Percentiles rank a stretch among this genome's conserved stretches.
These are phyloP conservation scores for Luperina testacea DNA, from an alignment of 2,888 invertebrate genomes.

Conservation along the genomic window DNA sequence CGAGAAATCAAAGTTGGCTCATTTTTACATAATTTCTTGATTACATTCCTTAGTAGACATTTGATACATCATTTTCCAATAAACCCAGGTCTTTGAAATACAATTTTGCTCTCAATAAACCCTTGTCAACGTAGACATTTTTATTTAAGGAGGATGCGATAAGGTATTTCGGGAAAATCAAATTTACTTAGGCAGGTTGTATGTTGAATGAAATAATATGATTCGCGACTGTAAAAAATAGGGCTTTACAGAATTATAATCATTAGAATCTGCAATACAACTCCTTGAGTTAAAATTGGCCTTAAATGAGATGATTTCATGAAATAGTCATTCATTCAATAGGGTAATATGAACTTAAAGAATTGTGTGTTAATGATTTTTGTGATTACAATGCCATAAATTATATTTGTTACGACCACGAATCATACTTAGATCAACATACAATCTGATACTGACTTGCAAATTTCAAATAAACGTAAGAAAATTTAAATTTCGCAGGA, in stretches of 20 bases:
- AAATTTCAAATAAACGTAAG: not conserved
- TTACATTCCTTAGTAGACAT: conserved; percentile 10
- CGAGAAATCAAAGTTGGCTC: conserved; percentile 2
- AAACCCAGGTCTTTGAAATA: conserved; percentile 30
- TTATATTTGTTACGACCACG: not conserved
- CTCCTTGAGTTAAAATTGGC: no score
- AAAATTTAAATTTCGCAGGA: not conserved
- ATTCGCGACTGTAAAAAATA: no score
- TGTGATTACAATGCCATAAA: no score
- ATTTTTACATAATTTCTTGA: conserved; percentile 22
- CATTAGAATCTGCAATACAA: no score
- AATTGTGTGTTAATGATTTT: no score
- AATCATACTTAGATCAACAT: not conserved
- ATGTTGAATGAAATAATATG: no score
- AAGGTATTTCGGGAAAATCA: no score
- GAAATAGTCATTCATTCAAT: no score
- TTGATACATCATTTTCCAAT: conserved; percentile 47
- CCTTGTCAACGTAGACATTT: conserved; percentile 30
- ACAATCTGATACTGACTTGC: not conserved
- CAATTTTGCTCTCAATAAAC: conserved; percentile 33
- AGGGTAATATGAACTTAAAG: no score
- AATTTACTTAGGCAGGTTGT: no score
- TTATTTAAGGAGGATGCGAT: conserved; percentile 15
- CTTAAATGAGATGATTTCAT: no score
- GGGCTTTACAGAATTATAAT: no score